Base-by-base conservation (phyloP, 2,797 vertebrate genomes). In the Echiichthys vipera region DNA sequence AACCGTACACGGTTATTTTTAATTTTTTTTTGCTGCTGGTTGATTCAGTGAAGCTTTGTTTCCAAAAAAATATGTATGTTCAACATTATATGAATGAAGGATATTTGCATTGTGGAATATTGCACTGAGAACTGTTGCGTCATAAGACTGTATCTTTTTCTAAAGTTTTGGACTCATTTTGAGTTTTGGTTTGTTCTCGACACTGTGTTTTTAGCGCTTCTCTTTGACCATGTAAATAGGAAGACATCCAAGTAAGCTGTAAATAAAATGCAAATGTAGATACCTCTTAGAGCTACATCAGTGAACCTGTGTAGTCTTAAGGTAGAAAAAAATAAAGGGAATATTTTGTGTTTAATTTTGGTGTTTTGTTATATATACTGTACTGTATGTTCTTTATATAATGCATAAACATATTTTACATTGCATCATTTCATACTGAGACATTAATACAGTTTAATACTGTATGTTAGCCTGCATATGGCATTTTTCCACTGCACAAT, bases 211-310 rank as follows among this genome's bases (percentile, higher is more conserved):
- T 94, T 96, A 96, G 95, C 92, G 94, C 95, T 96, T 96, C 95
- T 96, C 96, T 96, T 88, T 94, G 94, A 96, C 93, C 92, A 71
- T 98, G 96, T 98, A 97, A 95, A 98, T 98, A 98, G 88, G 90
- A 90, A 89, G 90, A 90, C 94, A 86, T 90, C 89, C 88, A 90
- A 89, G 81, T 89, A 87, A 93, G 95, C 96, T 99, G 97, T 99
- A 98, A 95, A 98, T 98, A 96, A 93, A 94, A 93, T 94, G 96
- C 97, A 96, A 95, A 95, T 98, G 96, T 98, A 98, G 97, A 97
- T 97, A 97, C 95, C 95, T 96, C 97, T 96, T 97, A 97, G 96
- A 87, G 95, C 93, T 95, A 95, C 95, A 96, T 94, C 95, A 92
- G 96, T 96, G 94, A 97, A 91, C 93, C 92, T 93, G 96, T 97